A percentile compares a stretch with the other conserved stretches of the same genome.
Conservation (phyloP, 2,797 vertebrate genomes). For the Luscinia megarhynchos region DNA sequence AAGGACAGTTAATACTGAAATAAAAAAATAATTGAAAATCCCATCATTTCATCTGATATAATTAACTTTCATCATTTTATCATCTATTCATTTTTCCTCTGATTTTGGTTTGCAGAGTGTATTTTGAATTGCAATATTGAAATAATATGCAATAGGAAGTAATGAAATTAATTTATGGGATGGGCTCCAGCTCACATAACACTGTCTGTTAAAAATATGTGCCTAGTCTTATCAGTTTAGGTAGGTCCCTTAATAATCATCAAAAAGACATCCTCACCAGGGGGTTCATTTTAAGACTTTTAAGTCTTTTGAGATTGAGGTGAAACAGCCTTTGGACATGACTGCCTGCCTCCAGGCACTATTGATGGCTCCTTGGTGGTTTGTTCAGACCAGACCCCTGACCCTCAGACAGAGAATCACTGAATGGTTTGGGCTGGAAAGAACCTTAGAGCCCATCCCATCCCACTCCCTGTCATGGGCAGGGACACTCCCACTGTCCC, state of each 20-base stretch:
- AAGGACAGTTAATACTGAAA: neutral
- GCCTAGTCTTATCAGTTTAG: neutral
- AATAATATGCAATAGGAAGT: neutral
- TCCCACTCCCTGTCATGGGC: neutral
- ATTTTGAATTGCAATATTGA: neutral
- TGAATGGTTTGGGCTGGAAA: neutral
- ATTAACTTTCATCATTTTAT: neutral
- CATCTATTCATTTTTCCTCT: neutral
- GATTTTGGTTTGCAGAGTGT: neutral
- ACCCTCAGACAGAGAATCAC: neutral
- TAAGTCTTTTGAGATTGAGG: neutral
- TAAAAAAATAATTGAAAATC: neutral
- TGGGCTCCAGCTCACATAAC: neutral
- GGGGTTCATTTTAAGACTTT: neutral
- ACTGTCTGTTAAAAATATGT: neutral
- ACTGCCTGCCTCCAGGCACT: neutral
- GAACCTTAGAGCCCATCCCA: neutral
- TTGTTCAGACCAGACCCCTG: neutral
- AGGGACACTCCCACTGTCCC: neutral
- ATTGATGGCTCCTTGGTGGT: neutral
- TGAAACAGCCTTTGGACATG: neutral
- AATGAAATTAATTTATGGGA: neutral
- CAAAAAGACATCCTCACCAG: neutral
- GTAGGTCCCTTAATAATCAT: neutral
- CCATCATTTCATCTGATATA: neutral